Percentiles rank a stretch among this genome's conserved stretches.
phyloP scores from a whole-genome alignment of 2,113 vertebrate genomes.

The Verasper variegatus region DNA sequence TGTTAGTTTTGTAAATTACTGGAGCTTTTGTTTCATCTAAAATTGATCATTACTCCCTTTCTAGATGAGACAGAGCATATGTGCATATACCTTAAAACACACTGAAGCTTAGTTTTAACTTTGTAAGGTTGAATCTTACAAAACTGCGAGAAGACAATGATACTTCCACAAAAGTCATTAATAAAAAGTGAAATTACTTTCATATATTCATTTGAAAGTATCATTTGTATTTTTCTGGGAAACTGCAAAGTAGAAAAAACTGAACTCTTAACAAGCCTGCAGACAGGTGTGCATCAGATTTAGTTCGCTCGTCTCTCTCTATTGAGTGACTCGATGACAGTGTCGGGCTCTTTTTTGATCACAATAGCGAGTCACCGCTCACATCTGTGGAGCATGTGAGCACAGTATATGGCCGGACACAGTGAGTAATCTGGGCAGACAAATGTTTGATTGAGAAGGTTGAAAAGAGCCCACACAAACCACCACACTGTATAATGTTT shows the following conservation, averaged over 20 bases:
- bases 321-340: not conserved
- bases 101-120: too few relatives aligned
- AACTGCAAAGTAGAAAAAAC: not conserved
- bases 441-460: conserved; percentile 55
- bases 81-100: too few relatives aligned
- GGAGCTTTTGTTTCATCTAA: too few relatives aligned
- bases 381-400: conserved; percentile 68
- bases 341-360: conserved; percentile 29
- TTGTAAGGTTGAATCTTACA: not conserved
- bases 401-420: conserved; percentile 46
- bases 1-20: too few relatives aligned
- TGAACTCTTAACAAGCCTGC: not conserved
- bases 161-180: not conserved
- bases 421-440: conserved; percentile 35
- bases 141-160: too few relatives aligned
- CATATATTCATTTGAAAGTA: not conserved
- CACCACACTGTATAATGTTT: conserved; percentile 28
- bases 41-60: too few relatives aligned
- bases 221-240: not conserved
- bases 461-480: conserved; percentile 54
- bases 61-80: too few relatives aligned
- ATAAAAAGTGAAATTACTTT: not conserved
- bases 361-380: conserved; percentile 3
- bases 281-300: conserved; percentile 17
- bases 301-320: not conserved